Conservation (phyloP, 2,113 vertebrate species). For the rabbit (Oryctolagus cuniculus) region mOryCun1.1 NC_091453.1:4140001-4140500, state of each 20-base stretch:
- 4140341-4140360: slow-evolving; percentile 20
- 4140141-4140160: neutral
- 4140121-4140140: neutral
- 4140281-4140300: neutral
- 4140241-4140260: slow-evolving; percentile 25
- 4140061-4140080: neutral
- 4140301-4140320: neutral
- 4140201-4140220: neutral
- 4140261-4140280: slow-evolving; percentile 48
- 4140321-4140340: neutral
- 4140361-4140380: slow-evolving; percentile 19
- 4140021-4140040: neutral
- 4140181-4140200: neutral
- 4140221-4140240: slow-evolving; percentile 40
- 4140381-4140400: neutral
- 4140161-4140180: neutral
- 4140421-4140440: neutral
- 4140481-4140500: neutral
- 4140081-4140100: neutral
- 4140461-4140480: neutral
- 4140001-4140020: neutral
- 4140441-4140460: slow-evolving; percentile 4
- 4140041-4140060: neutral
- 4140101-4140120: neutral
- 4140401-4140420: slow-evolving; percentile 37